Evolutionary conservation across 2,113 vertebrate genomes (phyloP), one percentile per base, ranked within the genome.

Genomic region (Ptychochromis oligacanthus): DNA sequence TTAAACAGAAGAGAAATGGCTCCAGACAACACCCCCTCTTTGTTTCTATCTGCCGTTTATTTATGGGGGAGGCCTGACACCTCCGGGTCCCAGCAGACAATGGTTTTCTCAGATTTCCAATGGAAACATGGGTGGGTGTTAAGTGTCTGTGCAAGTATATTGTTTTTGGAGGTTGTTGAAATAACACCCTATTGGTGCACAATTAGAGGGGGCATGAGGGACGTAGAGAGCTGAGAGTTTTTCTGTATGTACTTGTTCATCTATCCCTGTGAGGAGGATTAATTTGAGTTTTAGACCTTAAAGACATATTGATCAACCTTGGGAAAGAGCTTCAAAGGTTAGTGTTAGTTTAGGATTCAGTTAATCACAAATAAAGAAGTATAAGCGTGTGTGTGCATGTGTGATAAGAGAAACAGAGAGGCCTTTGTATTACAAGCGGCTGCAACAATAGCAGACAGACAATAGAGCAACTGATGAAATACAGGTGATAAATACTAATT

Each of bases 151-250:
- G 79, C 74, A 22, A 59, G 79, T 78, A 61, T 85, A 83, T 91
- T 93, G 91, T 84, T 88, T 88, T 87, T 87, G 79, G 87, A 88
- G 81, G 80, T 83, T 90, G 90, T 89, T 90, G 88, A 89, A 91
- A 91, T 89, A 88, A 91, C 84, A 87, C 75, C n/a, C 59, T 88
- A 92, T 92, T 67, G 79, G 81, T 64, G 54, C 38, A 86, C 85
- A 85, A 80, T 91, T 91, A 88, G 58, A 84, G 38, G 64, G 75
- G 81, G 55, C 85, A 75, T 26, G 22, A 80, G 80, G 67, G 84
- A 75, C 60, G 43, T 38, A n/a, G 31, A 57, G 6, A 28, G 77
- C 8, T 22, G 18, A 24, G 31, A 12, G 64, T 46, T 26, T 61
- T 22, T 52, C 55, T 59, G 59, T 26, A 64, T 59, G 55, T 17